Percentiles rank a stretch among this genome's conserved stretches.
Evolutionary conservation across 35 echinoderm and acorn worm species (phyloP).

Genomic region (Apostichopus japonicus): DNA sequence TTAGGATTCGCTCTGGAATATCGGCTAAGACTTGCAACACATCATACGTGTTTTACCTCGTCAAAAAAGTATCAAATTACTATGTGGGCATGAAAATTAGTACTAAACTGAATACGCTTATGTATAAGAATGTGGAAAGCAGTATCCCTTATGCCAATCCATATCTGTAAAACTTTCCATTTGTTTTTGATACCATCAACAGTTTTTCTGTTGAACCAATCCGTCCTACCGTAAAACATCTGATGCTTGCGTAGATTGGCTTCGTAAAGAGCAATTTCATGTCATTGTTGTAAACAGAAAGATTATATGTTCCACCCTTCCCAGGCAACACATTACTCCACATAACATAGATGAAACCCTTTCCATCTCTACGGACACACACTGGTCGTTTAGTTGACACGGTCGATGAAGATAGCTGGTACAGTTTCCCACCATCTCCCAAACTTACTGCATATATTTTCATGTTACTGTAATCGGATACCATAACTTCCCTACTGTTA

Average conservation of each 20-base stretch:
- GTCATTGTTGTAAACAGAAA: background rate
- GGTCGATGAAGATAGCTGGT: background rate
- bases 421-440: background rate
- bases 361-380: background rate
- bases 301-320: background rate
- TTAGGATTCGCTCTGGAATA: too few species aligned
- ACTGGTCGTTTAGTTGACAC: background rate
- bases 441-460: background rate
- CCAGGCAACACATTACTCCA: background rate
- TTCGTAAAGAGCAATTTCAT: background rate
- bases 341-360: background rate
- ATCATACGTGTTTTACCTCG: too few species aligned
- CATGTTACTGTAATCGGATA: background rate
- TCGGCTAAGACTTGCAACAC: too few species aligned
- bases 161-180: background rate
- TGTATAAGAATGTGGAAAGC: background rate
- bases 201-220: background rate
- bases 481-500: background rate
- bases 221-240: background rate
- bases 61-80: too few species aligned
- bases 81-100: background rate
- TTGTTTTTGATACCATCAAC: background rate
- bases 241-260: background rate
- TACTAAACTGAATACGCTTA: background rate
- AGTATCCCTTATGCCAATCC: background rate